These are phyloP conservation scores for Pygmarrhopalites habei DNA, from an alignment of 1,140 invertebrate genomes.

Conservation along the genomic window DNA sequence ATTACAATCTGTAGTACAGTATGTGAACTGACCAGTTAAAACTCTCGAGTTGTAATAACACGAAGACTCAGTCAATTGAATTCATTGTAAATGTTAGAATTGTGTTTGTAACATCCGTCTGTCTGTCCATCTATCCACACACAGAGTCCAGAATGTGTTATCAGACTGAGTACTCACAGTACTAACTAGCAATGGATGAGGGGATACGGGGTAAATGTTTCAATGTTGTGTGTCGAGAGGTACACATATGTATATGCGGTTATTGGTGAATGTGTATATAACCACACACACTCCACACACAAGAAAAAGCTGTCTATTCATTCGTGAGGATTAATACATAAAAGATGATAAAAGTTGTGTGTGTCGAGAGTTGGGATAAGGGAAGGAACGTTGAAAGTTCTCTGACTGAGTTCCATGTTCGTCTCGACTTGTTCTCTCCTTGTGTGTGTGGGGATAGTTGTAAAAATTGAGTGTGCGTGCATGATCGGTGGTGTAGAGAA, in stretches of 20 bases:
- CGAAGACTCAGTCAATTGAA: no score
- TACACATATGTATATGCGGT: neutral
- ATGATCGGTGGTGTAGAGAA: conserved; percentile 28
- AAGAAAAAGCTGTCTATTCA: no score
- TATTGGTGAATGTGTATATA: conserved; percentile 5
- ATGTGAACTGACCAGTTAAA: no score
- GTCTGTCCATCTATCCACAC: neutral
- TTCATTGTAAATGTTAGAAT: no score
- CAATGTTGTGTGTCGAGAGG: neutral
- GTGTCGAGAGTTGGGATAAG: neutral
- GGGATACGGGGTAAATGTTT: neutral
- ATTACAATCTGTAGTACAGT: no score
- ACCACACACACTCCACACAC: neutral
- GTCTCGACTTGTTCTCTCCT: neutral
- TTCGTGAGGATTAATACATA: neutral
- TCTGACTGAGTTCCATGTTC: neutral
- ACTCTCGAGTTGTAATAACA: no score
- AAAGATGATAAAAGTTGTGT: neutral
- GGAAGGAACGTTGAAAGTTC: neutral
- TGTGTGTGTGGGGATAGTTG: neutral
- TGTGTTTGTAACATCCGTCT: neutral
- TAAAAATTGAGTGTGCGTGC: conserved; percentile 27
- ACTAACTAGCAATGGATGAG: no score
- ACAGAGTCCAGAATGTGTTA: no score
- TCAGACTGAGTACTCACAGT: no score